Base-by-base conservation (phyloP, 2,113 vertebrate species). In the Passerina amoena region DNA sequence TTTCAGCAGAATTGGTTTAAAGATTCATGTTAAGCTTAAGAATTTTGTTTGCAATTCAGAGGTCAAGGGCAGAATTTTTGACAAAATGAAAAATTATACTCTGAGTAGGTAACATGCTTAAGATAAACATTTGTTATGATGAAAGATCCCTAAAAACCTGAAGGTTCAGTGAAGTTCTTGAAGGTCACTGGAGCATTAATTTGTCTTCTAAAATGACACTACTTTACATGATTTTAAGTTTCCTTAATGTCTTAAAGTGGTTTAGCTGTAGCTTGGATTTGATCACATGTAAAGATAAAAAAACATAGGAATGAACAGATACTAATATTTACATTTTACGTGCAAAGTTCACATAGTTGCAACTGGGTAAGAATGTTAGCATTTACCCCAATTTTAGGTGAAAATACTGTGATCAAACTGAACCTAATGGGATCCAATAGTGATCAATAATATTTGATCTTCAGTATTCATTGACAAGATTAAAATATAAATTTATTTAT, bases 281-380 rank as follows among this genome's bases (percentile, higher is more conserved):
- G 82, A 92, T 95, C 70, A 66, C 37, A 40, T 12, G 33, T 66
- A 45, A 81, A 85, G 75, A 88, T 84, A 95, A 93, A 96, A 96
- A 79, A 70, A 17, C 57, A 70, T 4, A 83, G 59, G 63, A 86
- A 75, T 94, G 77, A 27, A 48, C 17, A 40, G 69, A 53, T 33
- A 76, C 45, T n/a, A 69, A 60, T 72, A 92, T 72, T 84, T 91
- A 70, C 78, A 50, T 75, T 90, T 92, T 77, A 53, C 59, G 25
- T 71, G 23, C 22, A 92, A 81, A 88, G 65, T 65, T 91, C 53
- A 76, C 56, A 56, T 44, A 54, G 44, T 72, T 87, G 20, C 37
- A 89, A 2, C 38, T 84, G 84, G 47, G 31, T 79, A 81, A 76
- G 68, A 83, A 88, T 71, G 42, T 73, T 91, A 81, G 45, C 38